Percentiles rank a stretch among this genome's conserved stretches.
Conservation (phyloP, 1,140 invertebrate genomes). For the Hypothenemus hampei region DNA sequence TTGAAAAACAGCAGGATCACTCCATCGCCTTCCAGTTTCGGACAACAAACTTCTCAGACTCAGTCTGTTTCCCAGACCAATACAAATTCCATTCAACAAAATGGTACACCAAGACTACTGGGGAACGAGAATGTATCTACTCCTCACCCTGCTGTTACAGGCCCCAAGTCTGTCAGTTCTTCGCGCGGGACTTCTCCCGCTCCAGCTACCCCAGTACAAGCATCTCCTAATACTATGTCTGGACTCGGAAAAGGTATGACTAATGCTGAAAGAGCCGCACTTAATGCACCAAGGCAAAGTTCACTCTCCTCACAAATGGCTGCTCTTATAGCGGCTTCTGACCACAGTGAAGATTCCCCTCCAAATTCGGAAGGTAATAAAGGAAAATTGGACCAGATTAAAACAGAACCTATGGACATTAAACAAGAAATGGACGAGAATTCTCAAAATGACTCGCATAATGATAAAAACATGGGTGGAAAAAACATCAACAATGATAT, state of each 20-base stretch:
- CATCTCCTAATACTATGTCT: constrained; percentile 43
- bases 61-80: constrained; percentile 35
- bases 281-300: constrained; percentile 49
- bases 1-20: constrained; percentile 50
- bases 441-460: constrained; percentile 44
- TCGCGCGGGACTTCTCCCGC: constrained; percentile 52
- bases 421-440: constrained; percentile 53
- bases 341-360: constrained; percentile 62
- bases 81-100: constrained; percentile 31
- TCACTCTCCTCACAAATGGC: constrained; percentile 66
- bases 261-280: constrained; percentile 46
- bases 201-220: constrained; percentile 51
- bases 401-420: constrained; percentile 51
- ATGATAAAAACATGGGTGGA: constrained; percentile 48
- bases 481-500: constrained; percentile 64
- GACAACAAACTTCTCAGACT: constrained; percentile 29
- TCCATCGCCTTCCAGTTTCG: constrained; percentile 43
- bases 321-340: constrained; percentile 61
- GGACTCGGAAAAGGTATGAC: constrained; percentile 49
- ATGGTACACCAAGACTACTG: constrained; percentile 44
- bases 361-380: constrained; percentile 52
- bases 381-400: constrained; percentile 62
- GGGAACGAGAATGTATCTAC: constrained; percentile 39
- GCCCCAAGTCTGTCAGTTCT: constrained; percentile 47
- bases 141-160: constrained; percentile 36